These are phyloP conservation scores for Cyprinodon brontotheroides DNA, from an alignment of 2,113 vertebrate species.

Conservation along the genomic window DNA sequence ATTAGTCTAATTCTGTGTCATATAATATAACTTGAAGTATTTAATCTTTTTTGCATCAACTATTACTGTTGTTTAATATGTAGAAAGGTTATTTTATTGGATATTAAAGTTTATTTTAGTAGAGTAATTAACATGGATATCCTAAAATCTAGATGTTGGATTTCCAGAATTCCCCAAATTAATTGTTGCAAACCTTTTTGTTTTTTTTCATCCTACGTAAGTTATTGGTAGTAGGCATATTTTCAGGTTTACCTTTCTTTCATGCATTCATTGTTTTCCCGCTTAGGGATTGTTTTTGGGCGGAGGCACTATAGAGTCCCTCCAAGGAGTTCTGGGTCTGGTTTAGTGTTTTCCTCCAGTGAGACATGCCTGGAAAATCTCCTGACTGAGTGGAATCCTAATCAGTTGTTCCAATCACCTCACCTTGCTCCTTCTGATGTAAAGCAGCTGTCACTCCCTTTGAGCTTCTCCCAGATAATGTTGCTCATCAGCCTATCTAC, in stretches of 20 bases:
- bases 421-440: no score
- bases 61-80: not conserved
- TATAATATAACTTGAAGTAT: not conserved
- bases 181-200: not conserved
- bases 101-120: not conserved
- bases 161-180: not conserved
- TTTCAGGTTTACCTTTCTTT: not conserved
- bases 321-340: no score
- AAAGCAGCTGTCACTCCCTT: no score
- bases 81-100: not conserved
- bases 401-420: no score
- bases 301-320: no score
- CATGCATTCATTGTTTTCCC: not conserved
- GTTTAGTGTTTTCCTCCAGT: no score
- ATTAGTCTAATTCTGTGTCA: not conserved
- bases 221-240: not conserved
- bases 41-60: not conserved
- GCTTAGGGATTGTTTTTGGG: not conserved
- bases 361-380: no score
- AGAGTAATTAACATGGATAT: not conserved
- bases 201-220: not conserved
- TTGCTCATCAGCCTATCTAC: not conserved
- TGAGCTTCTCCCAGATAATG: not conserved
- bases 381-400: no score
- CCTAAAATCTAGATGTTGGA: not conserved